Conservation (phyloP, 2,113 vertebrate genomes). For the Ptychochromis oligacanthus region DNA sequence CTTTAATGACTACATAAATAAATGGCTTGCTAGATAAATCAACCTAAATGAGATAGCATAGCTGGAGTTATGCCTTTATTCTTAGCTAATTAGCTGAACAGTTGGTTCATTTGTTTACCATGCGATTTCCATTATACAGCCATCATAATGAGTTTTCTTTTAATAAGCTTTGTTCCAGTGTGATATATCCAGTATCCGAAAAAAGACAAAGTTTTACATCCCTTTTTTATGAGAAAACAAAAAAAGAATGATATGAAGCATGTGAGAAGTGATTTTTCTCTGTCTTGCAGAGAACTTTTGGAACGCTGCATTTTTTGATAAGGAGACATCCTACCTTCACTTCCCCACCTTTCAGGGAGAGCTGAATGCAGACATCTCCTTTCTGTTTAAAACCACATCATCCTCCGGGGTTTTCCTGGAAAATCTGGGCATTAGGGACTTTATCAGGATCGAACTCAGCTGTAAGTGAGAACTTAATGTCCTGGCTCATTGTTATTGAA, state of each 20-base stretch:
- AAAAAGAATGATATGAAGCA: neutral
- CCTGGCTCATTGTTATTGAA: neutral
- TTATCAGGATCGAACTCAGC: slow-evolving; percentile 92
- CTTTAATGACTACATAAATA: slow-evolving; percentile 37
- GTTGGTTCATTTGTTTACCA: slow-evolving; percentile 67
- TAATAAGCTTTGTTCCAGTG: slow-evolving; percentile 40
- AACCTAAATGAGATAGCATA: slow-evolving; percentile 47
- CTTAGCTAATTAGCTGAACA: slow-evolving; percentile 63
- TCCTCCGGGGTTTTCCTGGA: slow-evolving; percentile 94
- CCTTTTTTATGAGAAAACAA: neutral
- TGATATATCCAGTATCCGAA: neutral
- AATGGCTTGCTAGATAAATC: slow-evolving; percentile 49
- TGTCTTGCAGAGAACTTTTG: slow-evolving; percentile 87
- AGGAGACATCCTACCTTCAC: slow-evolving; percentile 93
- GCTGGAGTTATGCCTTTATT: slow-evolving; percentile 50
- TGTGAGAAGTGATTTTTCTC: neutral
- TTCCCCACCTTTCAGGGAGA: slow-evolving; percentile 97
- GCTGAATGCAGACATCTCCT: slow-evolving; percentile 93
- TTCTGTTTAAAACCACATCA: slow-evolving; percentile 95
- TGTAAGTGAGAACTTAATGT: slow-evolving; percentile 83
- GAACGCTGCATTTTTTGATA: slow-evolving; percentile 96
- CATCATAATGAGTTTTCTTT: slow-evolving; percentile 52
- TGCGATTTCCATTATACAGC: slow-evolving; percentile 43
- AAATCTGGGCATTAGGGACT: slow-evolving; percentile 96
- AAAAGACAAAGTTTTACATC: neutral